Percentiles rank a stretch among this genome's conserved stretches.
Conservation (phyloP, 2,888 invertebrate genomes). For the Xestia xanthographa region DNA sequence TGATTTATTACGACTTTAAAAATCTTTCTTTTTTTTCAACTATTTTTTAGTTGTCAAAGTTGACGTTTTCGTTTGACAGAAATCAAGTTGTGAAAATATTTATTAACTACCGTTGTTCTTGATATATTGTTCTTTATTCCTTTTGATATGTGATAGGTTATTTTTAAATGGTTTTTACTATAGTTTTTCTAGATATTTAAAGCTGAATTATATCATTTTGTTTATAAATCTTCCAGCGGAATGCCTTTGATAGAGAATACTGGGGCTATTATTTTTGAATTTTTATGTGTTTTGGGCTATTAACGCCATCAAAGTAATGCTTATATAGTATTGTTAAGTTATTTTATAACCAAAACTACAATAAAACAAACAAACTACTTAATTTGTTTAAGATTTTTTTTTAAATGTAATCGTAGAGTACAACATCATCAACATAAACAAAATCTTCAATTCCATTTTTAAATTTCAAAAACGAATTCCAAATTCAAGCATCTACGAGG, state of each 20-base stretch:
- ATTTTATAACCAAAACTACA: background rate
- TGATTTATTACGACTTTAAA: conserved; percentile 84
- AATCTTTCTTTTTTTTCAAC: conserved; percentile 57
- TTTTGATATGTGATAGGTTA: conserved; percentile 68
- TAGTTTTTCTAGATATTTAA: conserved; percentile 56
- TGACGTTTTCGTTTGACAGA: conserved; percentile 67
- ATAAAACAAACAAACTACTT: background rate
- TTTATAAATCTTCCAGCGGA: conserved; percentile 64
- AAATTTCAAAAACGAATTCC: conserved; percentile 50
- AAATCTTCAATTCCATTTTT: conserved; percentile 38
- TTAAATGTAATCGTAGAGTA: background rate
- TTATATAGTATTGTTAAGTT: conserved; percentile 15
- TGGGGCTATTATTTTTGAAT: conserved; percentile 27
- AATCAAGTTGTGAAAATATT: conserved; percentile 72
- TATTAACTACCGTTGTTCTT: conserved; percentile 67
- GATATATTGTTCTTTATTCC: conserved; percentile 60
- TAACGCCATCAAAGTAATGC: conserved; percentile 33
- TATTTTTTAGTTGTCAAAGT: conserved; percentile 61
- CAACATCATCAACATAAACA: conserved; percentile 10
- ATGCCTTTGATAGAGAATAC: conserved; percentile 62
- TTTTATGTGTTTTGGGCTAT: conserved; percentile 47
- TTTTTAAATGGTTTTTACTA: conserved; percentile 45
- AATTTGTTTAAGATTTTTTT: background rate
- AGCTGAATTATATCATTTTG: conserved; percentile 62
- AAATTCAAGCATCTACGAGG: conserved; percentile 44